Evolutionary conservation across 2,113 vertebrate species (phyloP).

Genomic region (Gambusia affinis): DNA sequence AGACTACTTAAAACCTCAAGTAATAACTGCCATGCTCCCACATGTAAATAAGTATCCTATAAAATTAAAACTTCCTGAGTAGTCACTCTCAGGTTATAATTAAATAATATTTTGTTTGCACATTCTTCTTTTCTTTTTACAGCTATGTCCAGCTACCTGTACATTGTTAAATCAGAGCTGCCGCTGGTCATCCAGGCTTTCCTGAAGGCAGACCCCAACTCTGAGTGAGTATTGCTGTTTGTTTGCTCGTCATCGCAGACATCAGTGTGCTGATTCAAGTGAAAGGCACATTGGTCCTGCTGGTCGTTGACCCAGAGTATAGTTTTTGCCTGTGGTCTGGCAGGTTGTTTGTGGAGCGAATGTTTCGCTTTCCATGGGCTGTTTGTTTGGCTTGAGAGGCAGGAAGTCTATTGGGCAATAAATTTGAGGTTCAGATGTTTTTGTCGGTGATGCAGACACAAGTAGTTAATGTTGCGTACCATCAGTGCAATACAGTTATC

Average conservation of each 20-base stretch:
- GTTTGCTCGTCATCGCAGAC: neutral
- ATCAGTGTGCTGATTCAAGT: neutral
- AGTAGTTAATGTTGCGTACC: neutral
- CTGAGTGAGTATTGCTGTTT: slow-evolving; percentile 83
- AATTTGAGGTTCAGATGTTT: neutral
- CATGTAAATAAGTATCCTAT: neutral
- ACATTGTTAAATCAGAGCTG: slow-evolving; percentile 96
- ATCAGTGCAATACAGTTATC: neutral
- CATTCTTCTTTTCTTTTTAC: slow-evolving; percentile 33
- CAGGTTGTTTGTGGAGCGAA: slow-evolving; percentile 9
- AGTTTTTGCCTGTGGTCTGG: slow-evolving; percentile 24
- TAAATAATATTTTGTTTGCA: neutral
- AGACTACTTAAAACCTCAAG: neutral
- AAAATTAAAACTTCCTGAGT: neutral
- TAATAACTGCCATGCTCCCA: neutral
- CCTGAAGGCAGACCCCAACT: slow-evolving; percentile 84
- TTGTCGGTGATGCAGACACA: slow-evolving; percentile 24
- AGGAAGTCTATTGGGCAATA: slow-evolving; percentile 4
- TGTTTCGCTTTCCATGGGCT: slow-evolving; percentile 30
- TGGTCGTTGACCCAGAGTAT: slow-evolving; percentile 15
- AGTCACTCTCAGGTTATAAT: neutral
- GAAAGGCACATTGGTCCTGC: slow-evolving; percentile 13
- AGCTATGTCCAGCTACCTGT: slow-evolving; percentile 99
- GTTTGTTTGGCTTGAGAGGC: slow-evolving; percentile 37
- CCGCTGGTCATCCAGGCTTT: slow-evolving; percentile 97